A percentile compares a stretch with the other conserved stretches of the same genome.
phyloP scores from a whole-genome alignment of 30 jellyfish, hydroid and myxozoan species.

The Aurelia aurita region DNA sequence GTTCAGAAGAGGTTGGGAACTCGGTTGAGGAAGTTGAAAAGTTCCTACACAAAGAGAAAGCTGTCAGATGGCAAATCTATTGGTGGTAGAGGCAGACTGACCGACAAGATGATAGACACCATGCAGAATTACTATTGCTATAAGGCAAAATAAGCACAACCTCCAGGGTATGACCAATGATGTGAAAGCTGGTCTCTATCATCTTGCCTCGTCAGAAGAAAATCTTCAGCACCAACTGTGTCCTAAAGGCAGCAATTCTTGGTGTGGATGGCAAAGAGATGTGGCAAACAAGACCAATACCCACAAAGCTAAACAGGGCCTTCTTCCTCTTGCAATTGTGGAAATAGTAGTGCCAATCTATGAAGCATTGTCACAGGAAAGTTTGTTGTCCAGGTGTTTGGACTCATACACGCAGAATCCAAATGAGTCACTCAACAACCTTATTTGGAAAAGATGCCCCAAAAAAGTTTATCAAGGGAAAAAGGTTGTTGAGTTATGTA shows the following conservation, averaged over 20 bases:
- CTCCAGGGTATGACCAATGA: neutral
- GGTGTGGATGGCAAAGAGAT: slow-evolving; percentile 7
- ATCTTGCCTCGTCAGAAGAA: slow-evolving; percentile 9
- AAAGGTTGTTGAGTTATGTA: neutral
- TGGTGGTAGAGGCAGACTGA: neutral
- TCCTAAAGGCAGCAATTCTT: neutral
- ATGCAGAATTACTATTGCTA: neutral
- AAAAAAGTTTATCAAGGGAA: slow-evolving; percentile 12
- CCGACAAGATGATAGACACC: too few relatives aligned
- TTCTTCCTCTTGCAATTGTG: slow-evolving; percentile 14
- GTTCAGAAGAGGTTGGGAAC: neutral
- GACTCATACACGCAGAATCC: slow-evolving; percentile 12
- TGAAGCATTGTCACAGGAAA: neutral
- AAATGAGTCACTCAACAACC: slow-evolving; percentile 23
- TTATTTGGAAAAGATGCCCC: slow-evolving; percentile 7
- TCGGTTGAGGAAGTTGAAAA: too few relatives aligned
- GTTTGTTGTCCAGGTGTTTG: slow-evolving; percentile 13
- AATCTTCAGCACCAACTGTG: slow-evolving; percentile 1
- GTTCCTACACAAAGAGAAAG: neutral
- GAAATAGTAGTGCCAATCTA: neutral
- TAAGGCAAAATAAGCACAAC: slow-evolving; percentile 2
- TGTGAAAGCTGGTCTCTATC: too few relatives aligned
- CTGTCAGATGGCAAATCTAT: neutral
- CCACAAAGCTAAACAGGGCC: neutral
- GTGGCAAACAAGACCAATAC: neutral